Evolutionary conservation across 2,113 vertebrate species (phyloP), one percentile per base, ranked within the genome.

Genomic region (Phycodurus eques): DNA sequence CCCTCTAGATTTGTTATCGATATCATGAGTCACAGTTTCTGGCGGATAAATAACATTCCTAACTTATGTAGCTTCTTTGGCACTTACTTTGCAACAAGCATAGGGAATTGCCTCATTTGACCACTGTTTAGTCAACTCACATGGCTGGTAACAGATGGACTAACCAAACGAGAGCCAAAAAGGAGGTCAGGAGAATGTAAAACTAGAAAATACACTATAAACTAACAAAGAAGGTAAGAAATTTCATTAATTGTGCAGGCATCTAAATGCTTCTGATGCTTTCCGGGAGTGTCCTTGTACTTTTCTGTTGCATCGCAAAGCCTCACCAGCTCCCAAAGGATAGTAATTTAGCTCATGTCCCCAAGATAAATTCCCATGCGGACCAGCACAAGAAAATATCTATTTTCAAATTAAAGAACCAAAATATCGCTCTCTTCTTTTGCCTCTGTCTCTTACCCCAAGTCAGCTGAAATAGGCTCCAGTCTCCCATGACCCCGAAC

Each of bases 231-330:
- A 68, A 73, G 68, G 35, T 46, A 70, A 66, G 59, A 59, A 73
- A 59, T 67, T 47, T 5, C 47, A 68, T 70, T 80, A 62, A 73
- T 15, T 62, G 66, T 72, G 74, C 74, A 64, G 68, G 61, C 35
- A 35, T 74, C 64, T 79, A 62, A 76, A 81, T 84, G 83, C 82
- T 68, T 76, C 78, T 82, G 79, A 79, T 78, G 47, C 76, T 69
- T 86, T 78, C 62, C 74, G 44, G 71, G 68, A 73, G 67, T 61
- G 27, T 80, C 31, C 60, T 49, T 75, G 56, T 44, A 39, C 39
- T 70, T 75, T 43, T 70, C 57, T 71, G 15, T 61, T 72, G 49
- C 64, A 65, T 31, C 53, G 61, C 60, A 65, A 46, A 66, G 46
- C 46, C 56, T 22, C 61, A 70, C 20, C 56, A 17, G 56, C 67